Percentiles rank a stretch among this genome's conserved stretches.
phyloP scores from a whole-genome alignment of 2,797 vertebrate species.

The Salmo trutta region DNA sequence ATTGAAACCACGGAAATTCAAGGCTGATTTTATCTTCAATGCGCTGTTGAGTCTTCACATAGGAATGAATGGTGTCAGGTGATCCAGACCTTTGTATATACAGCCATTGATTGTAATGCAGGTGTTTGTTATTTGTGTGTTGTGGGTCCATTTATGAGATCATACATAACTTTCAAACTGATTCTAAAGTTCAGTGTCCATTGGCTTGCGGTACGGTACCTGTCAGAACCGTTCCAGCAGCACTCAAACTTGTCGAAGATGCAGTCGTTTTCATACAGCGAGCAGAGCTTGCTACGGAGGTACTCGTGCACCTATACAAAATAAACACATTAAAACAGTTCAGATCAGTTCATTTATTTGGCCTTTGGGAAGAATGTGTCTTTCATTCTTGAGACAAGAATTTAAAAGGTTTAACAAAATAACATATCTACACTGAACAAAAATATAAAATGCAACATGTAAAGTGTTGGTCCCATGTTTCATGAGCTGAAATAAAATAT shows the following conservation, averaged over 20 bases:
- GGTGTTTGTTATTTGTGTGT: neutral
- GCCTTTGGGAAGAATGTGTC: neutral
- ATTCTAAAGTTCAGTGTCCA: neutral
- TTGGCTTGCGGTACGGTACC: neutral
- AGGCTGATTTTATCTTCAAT: too few relatives aligned
- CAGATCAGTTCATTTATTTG: neutral
- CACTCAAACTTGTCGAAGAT: constrained; percentile 99
- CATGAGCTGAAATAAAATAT: too few relatives aligned
- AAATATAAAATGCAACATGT: too few relatives aligned
- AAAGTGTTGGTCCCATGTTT: too few relatives aligned
- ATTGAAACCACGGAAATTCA: too few relatives aligned
- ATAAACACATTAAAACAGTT: neutral
- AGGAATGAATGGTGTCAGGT: too few relatives aligned
- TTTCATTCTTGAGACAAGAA: too few relatives aligned
- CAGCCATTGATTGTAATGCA: too few relatives aligned
- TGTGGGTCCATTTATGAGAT: neutral
- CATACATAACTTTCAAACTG: neutral
- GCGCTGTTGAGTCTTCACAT: too few relatives aligned
- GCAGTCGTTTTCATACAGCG: constrained; percentile 98
- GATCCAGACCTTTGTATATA: too few relatives aligned
- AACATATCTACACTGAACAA: too few relatives aligned
- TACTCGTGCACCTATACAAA: constrained; percentile 5
- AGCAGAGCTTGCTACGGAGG: constrained; percentile 86
- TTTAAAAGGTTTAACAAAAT: too few relatives aligned
- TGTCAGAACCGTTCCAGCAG: constrained; percentile 89